Base-by-base conservation (phyloP, 2,888 invertebrate genomes). In the Andrena minutula region DNA sequence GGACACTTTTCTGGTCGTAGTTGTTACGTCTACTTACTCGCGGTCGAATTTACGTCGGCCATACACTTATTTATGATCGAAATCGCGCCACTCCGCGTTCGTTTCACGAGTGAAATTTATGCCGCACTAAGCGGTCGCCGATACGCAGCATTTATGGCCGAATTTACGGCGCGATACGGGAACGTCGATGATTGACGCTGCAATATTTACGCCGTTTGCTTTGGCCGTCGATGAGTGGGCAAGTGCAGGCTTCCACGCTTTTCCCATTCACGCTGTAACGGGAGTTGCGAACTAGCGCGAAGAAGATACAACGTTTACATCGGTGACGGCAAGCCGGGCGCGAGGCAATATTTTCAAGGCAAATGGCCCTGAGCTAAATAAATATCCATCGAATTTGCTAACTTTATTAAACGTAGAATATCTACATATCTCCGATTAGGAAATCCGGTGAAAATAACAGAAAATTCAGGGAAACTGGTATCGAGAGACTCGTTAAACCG, bases 161-260 rank as follows among this genome's bases (percentile, higher is more conserved):
- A 69, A 70, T 79, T 79, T 79, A 75, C 35, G 66, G 20, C 68
- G 28, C 30, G 35, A 51, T 35, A 28, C 61, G 60, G 23, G 61
- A 56, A 20, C 23, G 20, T 30, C 49, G 58, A 75, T 51, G 76
- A 78, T 78, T 63, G 78, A 76, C 75, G 75, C 47, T 74, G 20
- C 58, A 73, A 73, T 75, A 78, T 78, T 78, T 75, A 74, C 75
- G 47, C 20, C 41, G 53, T 74, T 56, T 63, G 53, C 41, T 49
- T 10, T 23, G 20, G 32, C 47, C n/a, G 41, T 47, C 20, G 41
- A n/a, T 28, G 20, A 28, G 10, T 26, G 10, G 35, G 3, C 26
- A 47, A 47, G 26, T 53, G 60, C 26, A n/a, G 28, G 26, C 8
- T n/a, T 26, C 64, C 65, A 32, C 12, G 35, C 26, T 64, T 49